Percentiles rank a stretch among this genome's conserved stretches.
Evolutionary conservation across 2,888 invertebrate genomes (phyloP).

Genomic region (Elegia similella): DNA sequence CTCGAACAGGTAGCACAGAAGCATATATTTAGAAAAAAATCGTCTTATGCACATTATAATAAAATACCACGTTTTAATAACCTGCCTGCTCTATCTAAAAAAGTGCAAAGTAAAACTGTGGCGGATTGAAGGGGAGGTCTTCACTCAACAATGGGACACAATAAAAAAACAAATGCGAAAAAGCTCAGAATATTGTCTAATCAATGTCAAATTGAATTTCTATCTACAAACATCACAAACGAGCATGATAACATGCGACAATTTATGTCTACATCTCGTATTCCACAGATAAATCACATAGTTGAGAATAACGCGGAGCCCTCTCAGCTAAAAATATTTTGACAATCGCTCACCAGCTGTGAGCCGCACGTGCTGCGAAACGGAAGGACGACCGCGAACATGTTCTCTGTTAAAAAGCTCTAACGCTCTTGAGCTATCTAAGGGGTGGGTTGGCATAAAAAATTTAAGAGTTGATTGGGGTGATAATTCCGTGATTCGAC

Average conservation of each 20-base stretch:
- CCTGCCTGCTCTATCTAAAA: too few relatives aligned
- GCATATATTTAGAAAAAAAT: too few relatives aligned
- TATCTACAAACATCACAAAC: neutral
- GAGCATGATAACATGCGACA: neutral
- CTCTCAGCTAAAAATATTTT: slow-evolving; percentile 15
- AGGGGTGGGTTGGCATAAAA: neutral
- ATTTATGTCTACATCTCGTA: slow-evolving; percentile 13
- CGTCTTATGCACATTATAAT: too few relatives aligned
- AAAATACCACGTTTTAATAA: too few relatives aligned
- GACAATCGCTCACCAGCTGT: slow-evolving; percentile 11
- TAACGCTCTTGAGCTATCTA: neutral
- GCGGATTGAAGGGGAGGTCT: too few relatives aligned
- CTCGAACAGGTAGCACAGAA: too few relatives aligned
- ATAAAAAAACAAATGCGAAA: too few relatives aligned
- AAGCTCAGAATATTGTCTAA: too few relatives aligned
- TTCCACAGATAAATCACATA: slow-evolving; percentile 13
- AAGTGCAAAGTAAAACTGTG: too few relatives aligned
- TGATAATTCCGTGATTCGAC: too few relatives aligned
- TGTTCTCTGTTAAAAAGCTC: neutral
- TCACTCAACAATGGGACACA: too few relatives aligned
- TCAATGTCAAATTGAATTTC: neutral
- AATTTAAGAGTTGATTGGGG: neutral
- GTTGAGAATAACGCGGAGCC: neutral
- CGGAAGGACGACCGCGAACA: slow-evolving; percentile 16
- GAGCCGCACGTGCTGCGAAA: slow-evolving; percentile 14